These are phyloP conservation scores for Agrotis ipsilon DNA, from an alignment of 2,888 invertebrate genomes.

Conservation along the genomic window DNA sequence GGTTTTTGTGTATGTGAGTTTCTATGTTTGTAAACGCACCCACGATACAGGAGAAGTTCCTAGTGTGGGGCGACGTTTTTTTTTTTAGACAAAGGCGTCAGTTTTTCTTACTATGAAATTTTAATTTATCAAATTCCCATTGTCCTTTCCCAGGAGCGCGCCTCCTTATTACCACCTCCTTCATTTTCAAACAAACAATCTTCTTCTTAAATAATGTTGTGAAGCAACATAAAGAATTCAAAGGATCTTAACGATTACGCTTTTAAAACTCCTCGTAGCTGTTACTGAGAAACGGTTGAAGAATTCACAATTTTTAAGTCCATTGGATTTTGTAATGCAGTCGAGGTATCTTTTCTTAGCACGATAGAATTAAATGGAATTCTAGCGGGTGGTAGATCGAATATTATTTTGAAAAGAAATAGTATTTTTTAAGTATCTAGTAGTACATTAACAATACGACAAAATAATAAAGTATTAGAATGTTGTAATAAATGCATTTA, in stretches of 20 bases:
- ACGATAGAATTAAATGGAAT: slow-evolving; percentile 1
- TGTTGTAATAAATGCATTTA: too few relatives aligned
- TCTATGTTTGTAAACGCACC: too few relatives aligned
- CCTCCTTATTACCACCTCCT: slow-evolving; percentile 15
- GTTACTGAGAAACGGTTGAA: slow-evolving; percentile 10
- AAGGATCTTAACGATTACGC: slow-evolving; percentile 37
- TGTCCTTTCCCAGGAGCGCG: neutral
- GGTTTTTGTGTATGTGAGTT: too few relatives aligned
- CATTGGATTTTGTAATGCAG: slow-evolving; percentile 11
- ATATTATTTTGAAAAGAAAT: too few relatives aligned
- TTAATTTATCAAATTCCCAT: slow-evolving; percentile 1
- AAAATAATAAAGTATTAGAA: too few relatives aligned
- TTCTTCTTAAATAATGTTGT: slow-evolving; percentile 23
- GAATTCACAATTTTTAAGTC: slow-evolving; percentile 42
- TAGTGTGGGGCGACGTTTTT: too few relatives aligned
- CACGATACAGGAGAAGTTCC: too few relatives aligned
- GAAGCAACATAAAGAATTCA: slow-evolving; percentile 51
- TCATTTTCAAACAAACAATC: slow-evolving; percentile 49
- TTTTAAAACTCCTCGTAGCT: slow-evolving; percentile 47
- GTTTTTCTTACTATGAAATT: neutral
- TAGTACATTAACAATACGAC: too few relatives aligned
- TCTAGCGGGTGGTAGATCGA: neutral
- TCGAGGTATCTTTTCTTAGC: neutral
- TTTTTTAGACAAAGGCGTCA: too few relatives aligned
- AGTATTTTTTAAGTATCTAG: too few relatives aligned